Evolutionary conservation across 2,797 vertebrate genomes (phyloP).

Genomic region (Sitta carolinensis): DNA sequence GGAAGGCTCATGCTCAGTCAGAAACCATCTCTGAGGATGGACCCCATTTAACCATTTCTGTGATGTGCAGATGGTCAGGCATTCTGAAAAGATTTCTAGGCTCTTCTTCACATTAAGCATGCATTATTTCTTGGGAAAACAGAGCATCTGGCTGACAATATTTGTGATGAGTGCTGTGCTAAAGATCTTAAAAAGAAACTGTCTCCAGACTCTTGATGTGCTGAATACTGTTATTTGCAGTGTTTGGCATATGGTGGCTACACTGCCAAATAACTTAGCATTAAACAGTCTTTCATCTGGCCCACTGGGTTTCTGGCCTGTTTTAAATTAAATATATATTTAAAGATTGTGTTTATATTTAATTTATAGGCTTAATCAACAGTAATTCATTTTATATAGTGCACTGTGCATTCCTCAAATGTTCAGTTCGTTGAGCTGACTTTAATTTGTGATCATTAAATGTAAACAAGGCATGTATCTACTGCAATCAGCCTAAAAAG

Average conservation of each 20-base stretch:
- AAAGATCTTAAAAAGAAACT: conserved; percentile 23
- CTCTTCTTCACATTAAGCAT: neutral
- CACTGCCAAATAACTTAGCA: conserved; percentile 2
- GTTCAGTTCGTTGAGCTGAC: neutral
- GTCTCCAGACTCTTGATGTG: neutral
- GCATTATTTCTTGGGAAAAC: neutral
- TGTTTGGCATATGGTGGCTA: neutral
- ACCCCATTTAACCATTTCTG: neutral
- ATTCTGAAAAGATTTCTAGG: neutral
- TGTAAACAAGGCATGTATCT: neutral
- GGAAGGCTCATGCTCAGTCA: neutral
- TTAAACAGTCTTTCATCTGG: conserved; percentile 25
- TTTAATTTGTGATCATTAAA: conserved; percentile 39
- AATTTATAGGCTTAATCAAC: neutral
- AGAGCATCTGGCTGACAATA: conserved; percentile 23
- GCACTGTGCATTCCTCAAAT: neutral
- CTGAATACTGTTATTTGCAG: neutral
- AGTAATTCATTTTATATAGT: neutral
- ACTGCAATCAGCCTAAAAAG: neutral
- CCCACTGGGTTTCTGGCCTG: neutral
- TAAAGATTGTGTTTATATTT: neutral
- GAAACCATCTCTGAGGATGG: neutral
- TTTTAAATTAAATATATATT: neutral
- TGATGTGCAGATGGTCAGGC: accelerated
- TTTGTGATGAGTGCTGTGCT: neutral